Evolutionary conservation across 2,888 invertebrate species (phyloP), one percentile per base, ranked within the genome.

Genomic region (Eristalis arbustorum): DNA sequence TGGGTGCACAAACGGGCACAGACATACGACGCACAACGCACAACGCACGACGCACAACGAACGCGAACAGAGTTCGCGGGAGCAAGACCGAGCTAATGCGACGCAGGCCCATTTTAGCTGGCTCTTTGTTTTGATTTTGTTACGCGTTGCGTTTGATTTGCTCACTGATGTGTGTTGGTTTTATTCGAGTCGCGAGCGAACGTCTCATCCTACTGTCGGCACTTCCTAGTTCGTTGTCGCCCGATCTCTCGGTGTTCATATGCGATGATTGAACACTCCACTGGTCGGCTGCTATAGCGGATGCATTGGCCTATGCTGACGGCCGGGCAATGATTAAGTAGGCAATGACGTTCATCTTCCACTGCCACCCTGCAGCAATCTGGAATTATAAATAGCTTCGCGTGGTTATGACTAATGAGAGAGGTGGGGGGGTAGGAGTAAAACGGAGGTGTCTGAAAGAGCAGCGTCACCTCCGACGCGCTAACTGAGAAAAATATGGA

Each of bases 51-150:
- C 31, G 31, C 31, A 31, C 31, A 31, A 31, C 31, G 31, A 31
- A 31, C 1, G 25, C 59, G 40, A 62, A 22, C 56, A 69, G 63
- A 72, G 75, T 71, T 67, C 61, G 76, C 72, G 72, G 40, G 42
- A 42, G 34, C 67, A 40, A 61, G n/a, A 66, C n/a, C 31, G 23
- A 72, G 78, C 37, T 72, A 49, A 67, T 59, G 66, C 72, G 78
- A 49, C 61, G 78, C 66, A 79, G 49, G 69, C 57, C 22, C 34
- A 40, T 56, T 74, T 74, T 84, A 69, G 66, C 80, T 75, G 75
- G 80, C 42, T 76, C 49, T 75, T 84, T 84, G 80, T 84, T 80
- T 80, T 84, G 80, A 84, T 80, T 80, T 76, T 72, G 76, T 80
- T 72, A 76, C 75, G 80, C 75, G 71, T 84, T 75, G 71, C 80